A percentile compares a stretch with the other conserved stretches of the same genome.
These are phyloP conservation scores for Rhinolophus ferrumequinum DNA, from an alignment of 2,113 vertebrate species.

Conservation along the genomic window DNA sequence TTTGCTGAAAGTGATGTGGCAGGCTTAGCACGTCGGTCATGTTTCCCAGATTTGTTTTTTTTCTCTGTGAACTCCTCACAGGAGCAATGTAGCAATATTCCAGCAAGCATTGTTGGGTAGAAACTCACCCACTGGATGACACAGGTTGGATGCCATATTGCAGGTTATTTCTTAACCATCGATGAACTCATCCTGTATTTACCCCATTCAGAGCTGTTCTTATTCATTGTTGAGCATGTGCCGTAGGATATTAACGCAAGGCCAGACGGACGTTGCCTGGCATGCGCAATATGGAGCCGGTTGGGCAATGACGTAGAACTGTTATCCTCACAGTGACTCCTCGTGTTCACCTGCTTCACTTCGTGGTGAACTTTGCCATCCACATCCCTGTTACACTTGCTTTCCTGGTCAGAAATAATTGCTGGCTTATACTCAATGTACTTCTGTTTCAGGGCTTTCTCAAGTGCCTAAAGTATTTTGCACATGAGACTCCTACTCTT, in stretches of 20 bases:
- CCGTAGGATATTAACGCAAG: not conserved
- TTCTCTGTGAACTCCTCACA: not conserved
- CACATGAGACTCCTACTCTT: not conserved
- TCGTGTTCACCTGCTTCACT: not conserved
- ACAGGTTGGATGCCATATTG: not conserved
- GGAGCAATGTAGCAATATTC: not conserved
- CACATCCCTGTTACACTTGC: not conserved
- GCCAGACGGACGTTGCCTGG: not conserved
- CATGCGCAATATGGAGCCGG: not conserved
- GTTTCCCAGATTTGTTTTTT: not conserved
- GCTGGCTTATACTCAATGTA: not conserved
- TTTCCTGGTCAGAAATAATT: not conserved
- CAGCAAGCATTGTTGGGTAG: not conserved
- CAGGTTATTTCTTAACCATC: not conserved
- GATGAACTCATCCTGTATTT: not conserved
- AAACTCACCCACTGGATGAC: not conserved
- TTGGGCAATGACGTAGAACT: not conserved
- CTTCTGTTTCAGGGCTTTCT: not conserved
- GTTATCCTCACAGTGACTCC: not conserved
- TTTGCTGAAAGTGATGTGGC: not conserved
- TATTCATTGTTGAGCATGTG: not conserved
- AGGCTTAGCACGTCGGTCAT: not conserved
- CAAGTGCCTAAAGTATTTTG: not conserved
- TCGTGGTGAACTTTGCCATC: not conserved
- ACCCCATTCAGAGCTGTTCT: not conserved